Base-by-base conservation (phyloP, 1,140 invertebrate species). In the Chelonus insularis region DNA sequence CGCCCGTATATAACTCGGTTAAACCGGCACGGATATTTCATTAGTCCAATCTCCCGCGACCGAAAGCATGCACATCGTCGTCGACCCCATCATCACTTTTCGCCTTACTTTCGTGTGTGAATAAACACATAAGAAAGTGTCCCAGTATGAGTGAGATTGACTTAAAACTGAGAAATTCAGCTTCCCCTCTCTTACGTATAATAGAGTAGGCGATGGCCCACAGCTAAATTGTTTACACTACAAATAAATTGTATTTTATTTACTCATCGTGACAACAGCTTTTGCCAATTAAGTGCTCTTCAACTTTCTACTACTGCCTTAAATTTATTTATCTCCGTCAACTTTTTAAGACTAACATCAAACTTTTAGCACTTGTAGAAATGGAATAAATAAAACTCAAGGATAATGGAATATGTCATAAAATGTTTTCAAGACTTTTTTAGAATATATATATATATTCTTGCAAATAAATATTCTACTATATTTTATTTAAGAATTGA, bases 11-110 rank as follows among this genome's bases (percentile, higher is more conserved):
- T 80, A 81, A 81, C 77, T 81, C 74, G 78, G 76, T 81, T 81
- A 81, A 78, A 80, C 66, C 71, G 72, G 74, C 75, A 78, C 74
- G 74, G 79, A 80, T 80, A 82, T 82, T 82, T 82, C 79, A 82
- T 82, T 82, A 81, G 77, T 76, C 68, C 59, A 69, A 72, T 72
- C 76, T 64, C 67, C 50, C 29, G 29, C 25, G 51, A 36, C 60
- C 48, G 34, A 12, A 50, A 32, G 32, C 51, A 36, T 54, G n/a
- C 51, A 36, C 18, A 16, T 54, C 29, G 18, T 6, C 45, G 14
- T 39, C 4, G n/a, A 9, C 50, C 9, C 21, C 7, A 7, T 51
- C 18, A 5, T 8, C 16, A 4, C 12, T 20, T 2, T 20, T 2
- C 14, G 5, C 14, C 1, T 18, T 20, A n/a, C 21, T 39, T 39